Evolutionary conservation across 2,888 invertebrate species (phyloP).

Genomic region (Clepsis dumicolana): DNA sequence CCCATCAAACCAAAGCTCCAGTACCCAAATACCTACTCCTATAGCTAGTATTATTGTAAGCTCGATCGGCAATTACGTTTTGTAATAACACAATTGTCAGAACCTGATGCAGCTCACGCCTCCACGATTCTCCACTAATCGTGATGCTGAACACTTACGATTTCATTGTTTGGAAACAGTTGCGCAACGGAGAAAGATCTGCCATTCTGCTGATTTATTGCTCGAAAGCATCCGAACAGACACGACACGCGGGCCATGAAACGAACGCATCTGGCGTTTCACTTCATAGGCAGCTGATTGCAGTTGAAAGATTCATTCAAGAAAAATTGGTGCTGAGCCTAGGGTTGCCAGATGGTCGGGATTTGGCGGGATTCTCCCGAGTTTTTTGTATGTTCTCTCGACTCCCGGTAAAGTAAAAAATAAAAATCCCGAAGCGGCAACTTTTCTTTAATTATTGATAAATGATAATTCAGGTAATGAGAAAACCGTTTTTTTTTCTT

Average conservation of each 20-base stretch:
- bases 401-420: too few relatives aligned
- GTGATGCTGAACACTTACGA: slow-evolving; percentile 15
- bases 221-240: slow-evolving; percentile 14
- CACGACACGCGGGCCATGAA: not conserved
- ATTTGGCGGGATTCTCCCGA: too few relatives aligned
- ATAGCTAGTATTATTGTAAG: not conserved
- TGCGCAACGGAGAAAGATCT: slow-evolving; percentile 22
- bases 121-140: slow-evolving; percentile 14
- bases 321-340: not conserved
- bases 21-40: not conserved
- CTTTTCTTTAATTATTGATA: too few relatives aligned
- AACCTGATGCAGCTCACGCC: slow-evolving; percentile 18
- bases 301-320: not conserved
- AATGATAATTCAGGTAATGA: too few relatives aligned
- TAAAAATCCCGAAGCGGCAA: too few relatives aligned
- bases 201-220: slow-evolving; percentile 14
- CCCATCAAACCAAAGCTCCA: not conserved
- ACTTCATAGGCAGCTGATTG: slow-evolving; percentile 12
- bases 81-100: not conserved
- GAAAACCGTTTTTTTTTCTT: too few relatives aligned
- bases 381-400: too few relatives aligned
- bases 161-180: slow-evolving; percentile 15
- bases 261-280: slow-evolving; percentile 9
- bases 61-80: not conserved
- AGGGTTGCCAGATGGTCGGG: too few relatives aligned